Base-by-base conservation (phyloP, 2,113 vertebrate genomes). In the Gasterosteus nipponicus region DNA sequence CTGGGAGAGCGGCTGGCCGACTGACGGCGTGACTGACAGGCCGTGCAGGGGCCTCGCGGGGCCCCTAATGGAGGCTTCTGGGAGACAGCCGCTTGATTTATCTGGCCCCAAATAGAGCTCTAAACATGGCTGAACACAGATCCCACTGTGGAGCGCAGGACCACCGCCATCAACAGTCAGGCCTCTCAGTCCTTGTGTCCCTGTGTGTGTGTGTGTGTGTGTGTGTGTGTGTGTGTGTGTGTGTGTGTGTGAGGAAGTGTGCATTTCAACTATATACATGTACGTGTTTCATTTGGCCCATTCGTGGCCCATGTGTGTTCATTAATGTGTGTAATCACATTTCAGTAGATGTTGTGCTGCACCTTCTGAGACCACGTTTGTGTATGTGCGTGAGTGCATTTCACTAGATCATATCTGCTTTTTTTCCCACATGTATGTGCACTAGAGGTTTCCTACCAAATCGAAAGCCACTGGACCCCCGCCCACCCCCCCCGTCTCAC, bases 61-160 rank as follows among this genome's bases (percentile, higher is more conserved):
- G 87, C 91, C 93, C 90, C 91, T 94, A 95, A 94, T 94, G 91
- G 92, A 93, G 88, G 92, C 92, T 89, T 93, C 92, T 92, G 86
- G 86, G 73, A 69, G 92, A 92, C 93, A 92, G 90, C 91, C 67
- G 70, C 89, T 78, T 92, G 91, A 94, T 93, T 95, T 94, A 95
- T 93, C 90, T 89, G 77, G 88, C 89, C 92, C 87, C 89, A 93
- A 93, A 93, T 92, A 89, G 87, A 90, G 91, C 85, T 85, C 89
- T 87, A 91, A 93, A 94, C 91, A 92, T 61, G 77, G 88, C 75
- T 83, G 91, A 94, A 95, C 91, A 94, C 92, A 92, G 93, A 93
- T 92, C 84, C 89, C 81, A 91, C 89, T 94, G 92, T 94, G 81
- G 89, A 77, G 73, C 66, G 51, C 59, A 80, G 89, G 88, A 86